Evolutionary conservation across 2,113 vertebrate species (phyloP), one percentile per base, ranked within the genome.

Genomic region (Tupaia chinensis): DNA sequence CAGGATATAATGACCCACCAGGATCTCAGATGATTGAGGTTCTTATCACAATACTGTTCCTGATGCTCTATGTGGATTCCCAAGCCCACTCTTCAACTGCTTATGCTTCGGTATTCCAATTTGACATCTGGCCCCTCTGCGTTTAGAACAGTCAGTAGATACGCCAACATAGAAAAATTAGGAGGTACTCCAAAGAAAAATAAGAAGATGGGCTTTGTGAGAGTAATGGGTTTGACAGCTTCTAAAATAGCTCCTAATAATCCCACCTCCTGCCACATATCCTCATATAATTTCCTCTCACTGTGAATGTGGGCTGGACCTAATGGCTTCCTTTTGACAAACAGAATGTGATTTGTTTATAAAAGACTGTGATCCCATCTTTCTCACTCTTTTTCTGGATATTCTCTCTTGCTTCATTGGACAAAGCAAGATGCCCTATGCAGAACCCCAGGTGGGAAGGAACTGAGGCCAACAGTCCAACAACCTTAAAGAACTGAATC

Each of bases 1-100:
- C 93, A 93, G 95, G 83, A 89, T 73, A 90, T 93, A 97, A 96
- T 93, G 95, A 95, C 83, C 77, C 89, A 90, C 56, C 74, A 92
- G 96, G 93, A 87, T 82, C 85, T 87, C 89, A 70, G 81, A 32
- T 87, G 94, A 89, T 17, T 78, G 91, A 94, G 54, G 69, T 89
- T 93, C 88, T 95, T 79, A 92, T 83, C 88, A 63, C 69, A 87
- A 66, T 78, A 66, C 68, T 84, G 54, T 78, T 91, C 20, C 88
- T 56, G 63, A 72, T 60, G 72, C 11, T 93, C 78, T 66, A 20
- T 13, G 32, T 32, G 68, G 60, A 44, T 73, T 87, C 85, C 80
- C 80, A 23, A 68, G 74, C 9, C 61, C 85, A 32, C 84, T 32
- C 61, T 81, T 68, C 34, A 78, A 91, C 84, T 72, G 91, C 54